phyloP scores from a whole-genome alignment of 2,113 vertebrate species.

The Martes martes region DNA sequence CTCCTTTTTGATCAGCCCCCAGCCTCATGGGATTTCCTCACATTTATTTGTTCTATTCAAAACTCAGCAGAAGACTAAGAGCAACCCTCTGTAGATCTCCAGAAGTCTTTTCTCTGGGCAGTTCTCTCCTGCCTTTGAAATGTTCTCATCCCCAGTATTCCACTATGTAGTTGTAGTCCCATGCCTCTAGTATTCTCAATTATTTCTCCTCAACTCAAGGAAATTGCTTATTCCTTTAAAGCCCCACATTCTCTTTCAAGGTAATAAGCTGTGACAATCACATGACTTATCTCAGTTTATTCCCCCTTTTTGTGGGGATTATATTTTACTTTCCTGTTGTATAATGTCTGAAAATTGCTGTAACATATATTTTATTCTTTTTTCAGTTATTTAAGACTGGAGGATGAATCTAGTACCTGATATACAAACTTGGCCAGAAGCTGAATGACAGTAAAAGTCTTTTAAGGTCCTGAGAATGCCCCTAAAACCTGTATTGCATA shows the following conservation, averaged over 20 bases:
- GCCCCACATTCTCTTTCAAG: not conserved
- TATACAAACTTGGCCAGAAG: not conserved
- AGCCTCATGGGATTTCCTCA: not conserved
- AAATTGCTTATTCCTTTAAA: not conserved
- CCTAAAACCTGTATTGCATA: not conserved
- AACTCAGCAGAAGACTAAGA: not conserved
- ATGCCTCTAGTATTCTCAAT: not conserved
- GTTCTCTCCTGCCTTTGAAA: not conserved
- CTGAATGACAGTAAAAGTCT: not conserved
- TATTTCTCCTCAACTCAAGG: not conserved
- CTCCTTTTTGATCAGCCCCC: not conserved
- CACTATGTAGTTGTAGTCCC: not conserved
- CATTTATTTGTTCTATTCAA: not conserved
- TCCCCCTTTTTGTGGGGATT: not conserved
- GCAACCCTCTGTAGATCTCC: not conserved
- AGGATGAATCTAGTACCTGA: not conserved
- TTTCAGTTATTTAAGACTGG: not conserved
- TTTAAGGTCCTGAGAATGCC: not conserved
- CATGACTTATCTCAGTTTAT: not conserved
- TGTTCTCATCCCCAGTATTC: not conserved
- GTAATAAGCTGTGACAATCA: not conserved
- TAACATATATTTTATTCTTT: not conserved
- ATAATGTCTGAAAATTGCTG: not conserved
- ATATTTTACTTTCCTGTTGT: not conserved
- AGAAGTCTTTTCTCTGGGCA: not conserved